Conservation (phyloP, 2,888 invertebrate species). For the Plagodis dolabraria region DNA sequence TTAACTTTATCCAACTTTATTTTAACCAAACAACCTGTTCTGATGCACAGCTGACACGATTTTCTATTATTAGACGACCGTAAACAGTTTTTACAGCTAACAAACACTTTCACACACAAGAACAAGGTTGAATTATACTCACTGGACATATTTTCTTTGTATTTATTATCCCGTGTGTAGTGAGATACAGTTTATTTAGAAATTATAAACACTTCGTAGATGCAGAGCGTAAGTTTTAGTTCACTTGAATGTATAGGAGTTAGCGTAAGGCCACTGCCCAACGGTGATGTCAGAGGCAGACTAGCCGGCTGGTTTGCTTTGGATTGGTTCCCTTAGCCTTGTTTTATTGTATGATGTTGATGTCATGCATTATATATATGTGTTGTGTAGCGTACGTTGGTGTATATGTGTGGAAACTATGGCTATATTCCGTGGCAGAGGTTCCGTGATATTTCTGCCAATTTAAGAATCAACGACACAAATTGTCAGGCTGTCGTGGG, state of each 20-base stretch:
- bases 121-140: conserved; percentile 7
- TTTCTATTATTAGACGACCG: conserved; percentile 18
- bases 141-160: conserved; percentile 13
- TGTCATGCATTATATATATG: conserved; percentile 33
- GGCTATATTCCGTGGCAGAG: no score
- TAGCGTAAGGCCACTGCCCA: conserved; percentile 2
- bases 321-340: conserved; percentile 1
- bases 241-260: neutral
- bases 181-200: no score
- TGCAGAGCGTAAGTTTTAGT: no score
- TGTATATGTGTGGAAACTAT: conserved; percentile 7
- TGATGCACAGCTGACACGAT: conserved; percentile 23
- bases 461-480: no score
- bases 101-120: neutral
- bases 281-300: conserved; percentile 20
- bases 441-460: no score
- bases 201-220: no score
- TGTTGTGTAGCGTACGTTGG: conserved; percentile 10
- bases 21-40: conserved; percentile 16
- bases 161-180: no score
- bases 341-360: conserved; percentile 39
- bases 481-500: no score
- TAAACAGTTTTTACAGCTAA: conserved; percentile 16
- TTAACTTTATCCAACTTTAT: neutral
- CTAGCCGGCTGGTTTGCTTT: neutral